Percentiles rank a stretch among this genome's conserved stretches.
Evolutionary conservation across 2,113 vertebrate genomes (phyloP).

Genomic region (Planiliza haematocheilus): DNA sequence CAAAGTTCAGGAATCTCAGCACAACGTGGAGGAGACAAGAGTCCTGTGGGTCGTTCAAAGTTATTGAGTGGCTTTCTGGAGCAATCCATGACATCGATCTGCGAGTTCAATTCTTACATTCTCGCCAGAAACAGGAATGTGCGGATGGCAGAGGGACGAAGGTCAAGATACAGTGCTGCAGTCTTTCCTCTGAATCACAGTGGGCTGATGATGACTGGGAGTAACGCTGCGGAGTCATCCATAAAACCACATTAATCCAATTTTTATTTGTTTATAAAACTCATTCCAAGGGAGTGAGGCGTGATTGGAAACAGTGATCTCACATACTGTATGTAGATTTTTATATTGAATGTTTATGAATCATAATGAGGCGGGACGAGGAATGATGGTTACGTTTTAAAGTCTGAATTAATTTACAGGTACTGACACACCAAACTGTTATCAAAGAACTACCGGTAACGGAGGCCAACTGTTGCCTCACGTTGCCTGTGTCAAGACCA

Average conservation of each 20-base stretch:
- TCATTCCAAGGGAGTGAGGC: slow-evolving; percentile 50
- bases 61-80: slow-evolving; percentile 25
- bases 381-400: no score
- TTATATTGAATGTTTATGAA: no score
- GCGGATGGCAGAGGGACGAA: slow-evolving; percentile 1
- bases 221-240: slow-evolving; percentile 21
- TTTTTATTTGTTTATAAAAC: slow-evolving; percentile 40
- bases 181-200: slow-evolving; percentile 75
- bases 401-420: no score
- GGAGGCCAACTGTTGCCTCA: no score
- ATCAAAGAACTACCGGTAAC: no score
- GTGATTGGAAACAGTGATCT: not conserved
- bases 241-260: slow-evolving; percentile 39
- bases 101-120: not conserved
- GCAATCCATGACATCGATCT: slow-evolving; percentile 55
- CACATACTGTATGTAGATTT: not conserved
- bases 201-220: slow-evolving; percentile 51
- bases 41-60: not conserved
- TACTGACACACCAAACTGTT: no score
- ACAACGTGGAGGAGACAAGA: not conserved
- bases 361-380: no score
- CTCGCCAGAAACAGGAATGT: not conserved
- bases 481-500: no score
- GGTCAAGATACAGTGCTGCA: slow-evolving; percentile 30
- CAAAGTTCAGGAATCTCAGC: slow-evolving; percentile 9